A percentile compares a stretch with the other conserved stretches of the same genome.
phyloP scores from a whole-genome alignment of 2,113 vertebrate species.

The Bubo bubo region DNA sequence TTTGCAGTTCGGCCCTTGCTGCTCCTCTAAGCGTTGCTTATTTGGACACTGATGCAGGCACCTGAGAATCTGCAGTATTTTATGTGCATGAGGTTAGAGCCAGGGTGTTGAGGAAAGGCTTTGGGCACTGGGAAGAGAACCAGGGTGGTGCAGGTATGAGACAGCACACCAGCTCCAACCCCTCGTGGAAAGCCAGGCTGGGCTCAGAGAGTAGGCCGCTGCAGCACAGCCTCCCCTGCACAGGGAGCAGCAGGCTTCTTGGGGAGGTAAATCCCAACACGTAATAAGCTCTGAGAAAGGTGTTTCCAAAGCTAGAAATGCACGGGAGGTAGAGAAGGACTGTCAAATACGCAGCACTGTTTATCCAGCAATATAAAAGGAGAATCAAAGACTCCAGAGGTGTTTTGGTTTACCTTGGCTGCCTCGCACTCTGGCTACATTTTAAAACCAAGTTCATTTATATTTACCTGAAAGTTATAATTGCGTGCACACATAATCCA shows the following conservation, averaged over 20 bases:
- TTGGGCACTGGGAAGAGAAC: background rate
- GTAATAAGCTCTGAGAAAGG: background rate
- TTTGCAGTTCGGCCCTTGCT: background rate
- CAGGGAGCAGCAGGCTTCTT: background rate
- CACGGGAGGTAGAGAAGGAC: background rate
- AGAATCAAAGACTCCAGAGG: background rate
- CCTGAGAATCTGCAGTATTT: rapidly evolving
- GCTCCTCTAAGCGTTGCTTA: background rate
- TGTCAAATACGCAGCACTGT: background rate
- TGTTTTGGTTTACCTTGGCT: background rate
- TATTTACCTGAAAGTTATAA: background rate
- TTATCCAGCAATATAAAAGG: background rate
- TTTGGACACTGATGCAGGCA: background rate
- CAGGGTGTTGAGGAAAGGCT: background rate
- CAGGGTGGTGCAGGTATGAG: background rate
- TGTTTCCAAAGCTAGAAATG: background rate
- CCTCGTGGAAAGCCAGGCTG: background rate
- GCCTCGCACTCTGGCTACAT: rapidly evolving
- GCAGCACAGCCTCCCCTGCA: background rate
- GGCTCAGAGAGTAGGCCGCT: background rate
- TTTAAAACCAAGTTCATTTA: background rate
- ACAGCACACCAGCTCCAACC: background rate
- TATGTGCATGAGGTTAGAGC: background rate
- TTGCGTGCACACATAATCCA: background rate
- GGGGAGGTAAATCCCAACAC: background rate